Evolutionary conservation across 2,113 vertebrate genomes (phyloP).

Genomic region (Lagenorhynchus albirostris): DNA sequence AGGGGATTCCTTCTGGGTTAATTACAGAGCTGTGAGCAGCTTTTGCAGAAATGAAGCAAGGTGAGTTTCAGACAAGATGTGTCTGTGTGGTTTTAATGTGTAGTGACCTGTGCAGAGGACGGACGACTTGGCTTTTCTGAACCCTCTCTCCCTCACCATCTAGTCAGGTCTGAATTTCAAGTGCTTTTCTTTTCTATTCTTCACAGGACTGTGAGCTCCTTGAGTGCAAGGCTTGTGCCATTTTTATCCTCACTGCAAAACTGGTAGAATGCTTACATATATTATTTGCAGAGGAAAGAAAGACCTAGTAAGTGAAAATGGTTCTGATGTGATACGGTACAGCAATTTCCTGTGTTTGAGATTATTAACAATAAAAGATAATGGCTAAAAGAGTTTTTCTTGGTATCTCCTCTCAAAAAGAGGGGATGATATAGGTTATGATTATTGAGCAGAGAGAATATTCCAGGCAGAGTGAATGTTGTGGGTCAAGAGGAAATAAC

Average conservation of each 20-base stretch:
- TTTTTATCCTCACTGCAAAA: background rate
- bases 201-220: background rate
- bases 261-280: background rate
- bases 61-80: background rate
- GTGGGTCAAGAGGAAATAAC: background rate
- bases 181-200: background rate
- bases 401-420: background rate
- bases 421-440: background rate
- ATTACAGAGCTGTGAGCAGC: background rate
- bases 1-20: slow-evolving; percentile 25
- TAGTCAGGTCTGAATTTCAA: background rate
- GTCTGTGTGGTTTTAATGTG: background rate
- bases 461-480: background rate
- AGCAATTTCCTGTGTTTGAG: background rate
- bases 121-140: background rate
- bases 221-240: background rate
- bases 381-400: background rate
- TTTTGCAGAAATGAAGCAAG: slow-evolving; percentile 18
- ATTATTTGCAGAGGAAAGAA: background rate
- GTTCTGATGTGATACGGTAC: background rate
- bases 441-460: background rate
- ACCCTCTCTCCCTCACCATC: background rate
- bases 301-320: background rate
- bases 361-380: background rate
- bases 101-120: background rate